Conservation (phyloP, 2,888 invertebrate genomes). For the Bombylius discolor region DNA sequence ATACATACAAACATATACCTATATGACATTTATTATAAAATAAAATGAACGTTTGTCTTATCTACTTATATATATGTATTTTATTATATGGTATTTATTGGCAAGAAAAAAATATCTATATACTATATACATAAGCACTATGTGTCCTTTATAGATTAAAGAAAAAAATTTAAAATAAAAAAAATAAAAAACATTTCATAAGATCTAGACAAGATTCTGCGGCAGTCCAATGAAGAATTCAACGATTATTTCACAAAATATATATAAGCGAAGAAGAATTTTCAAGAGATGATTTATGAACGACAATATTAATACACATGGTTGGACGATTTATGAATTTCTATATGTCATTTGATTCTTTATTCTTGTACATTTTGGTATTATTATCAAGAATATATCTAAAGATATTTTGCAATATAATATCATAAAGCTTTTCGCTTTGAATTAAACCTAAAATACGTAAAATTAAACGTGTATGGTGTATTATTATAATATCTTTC, state of each 20-base stretch:
- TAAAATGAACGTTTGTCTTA: no score
- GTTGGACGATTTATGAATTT: conserved; percentile 14
- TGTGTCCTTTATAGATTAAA: no score
- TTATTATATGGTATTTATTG: no score
- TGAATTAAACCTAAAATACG: neutral
- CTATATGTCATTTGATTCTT: conserved; percentile 10
- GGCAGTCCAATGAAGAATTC: conserved; percentile 7
- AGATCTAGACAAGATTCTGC: conserved; percentile 5
- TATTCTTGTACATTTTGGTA: neutral
- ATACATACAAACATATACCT: neutral
- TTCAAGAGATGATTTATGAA: conserved; percentile 11
- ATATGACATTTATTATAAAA: neutral
- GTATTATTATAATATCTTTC: no score
- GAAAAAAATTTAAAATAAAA: neutral
- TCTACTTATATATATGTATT: neutral
- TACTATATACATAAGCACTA: neutral
- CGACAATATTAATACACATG: conserved; percentile 13
- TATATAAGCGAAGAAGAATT: conserved; percentile 7
- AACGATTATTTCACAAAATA: conserved; percentile 1
- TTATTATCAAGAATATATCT: neutral
- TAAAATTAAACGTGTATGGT: neutral
- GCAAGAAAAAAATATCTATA: neutral
- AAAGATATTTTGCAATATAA: neutral
- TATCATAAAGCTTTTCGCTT: neutral
- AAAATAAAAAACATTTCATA: neutral